Evolutionary conservation across 1,140 invertebrate genomes (phyloP).

Genomic region (Hydropsyche tenuis): DNA sequence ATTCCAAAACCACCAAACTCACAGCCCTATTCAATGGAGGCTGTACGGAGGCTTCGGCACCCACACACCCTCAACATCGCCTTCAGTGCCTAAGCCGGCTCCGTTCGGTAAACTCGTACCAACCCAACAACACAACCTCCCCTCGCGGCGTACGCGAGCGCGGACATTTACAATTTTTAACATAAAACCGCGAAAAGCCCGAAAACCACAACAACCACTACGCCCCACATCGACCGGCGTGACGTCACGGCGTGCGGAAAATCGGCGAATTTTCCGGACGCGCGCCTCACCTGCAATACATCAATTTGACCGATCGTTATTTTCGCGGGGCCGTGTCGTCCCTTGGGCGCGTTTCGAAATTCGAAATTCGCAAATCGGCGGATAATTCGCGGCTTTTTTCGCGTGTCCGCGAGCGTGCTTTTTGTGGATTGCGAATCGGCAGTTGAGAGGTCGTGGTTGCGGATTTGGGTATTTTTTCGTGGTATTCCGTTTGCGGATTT

Average conservation of each 20-base stretch:
- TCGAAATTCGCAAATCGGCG: no score
- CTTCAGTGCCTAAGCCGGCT: slow-evolving; percentile 36
- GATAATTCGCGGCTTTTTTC: neutral
- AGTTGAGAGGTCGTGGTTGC: no score
- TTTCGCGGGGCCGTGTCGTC: neutral
- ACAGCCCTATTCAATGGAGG: slow-evolving; percentile 23
- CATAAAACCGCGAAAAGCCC: no score
- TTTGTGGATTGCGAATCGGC: slow-evolving; percentile 22
- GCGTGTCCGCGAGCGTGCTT: neutral
- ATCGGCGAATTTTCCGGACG: neutral
- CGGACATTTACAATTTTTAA: no score
- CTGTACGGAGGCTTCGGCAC: slow-evolving; percentile 35
- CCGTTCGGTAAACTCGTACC: slow-evolving; percentile 22
- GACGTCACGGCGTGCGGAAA: neutral
- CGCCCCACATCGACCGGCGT: neutral
- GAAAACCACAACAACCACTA: neutral
- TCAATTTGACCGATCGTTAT: slow-evolving; percentile 29
- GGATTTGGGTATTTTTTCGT: no score
- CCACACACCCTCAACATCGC: neutral
- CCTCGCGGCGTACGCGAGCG: neutral
- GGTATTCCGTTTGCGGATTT: no score
- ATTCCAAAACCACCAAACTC: neutral
- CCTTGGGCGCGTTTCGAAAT: neutral
- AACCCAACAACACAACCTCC: neutral
- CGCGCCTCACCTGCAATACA: slow-evolving; percentile 35